A percentile compares a stretch with the other conserved stretches of the same genome.
Conservation (phyloP, 1,140 invertebrate genomes). For the Brachionus calyciflorus region DNA sequence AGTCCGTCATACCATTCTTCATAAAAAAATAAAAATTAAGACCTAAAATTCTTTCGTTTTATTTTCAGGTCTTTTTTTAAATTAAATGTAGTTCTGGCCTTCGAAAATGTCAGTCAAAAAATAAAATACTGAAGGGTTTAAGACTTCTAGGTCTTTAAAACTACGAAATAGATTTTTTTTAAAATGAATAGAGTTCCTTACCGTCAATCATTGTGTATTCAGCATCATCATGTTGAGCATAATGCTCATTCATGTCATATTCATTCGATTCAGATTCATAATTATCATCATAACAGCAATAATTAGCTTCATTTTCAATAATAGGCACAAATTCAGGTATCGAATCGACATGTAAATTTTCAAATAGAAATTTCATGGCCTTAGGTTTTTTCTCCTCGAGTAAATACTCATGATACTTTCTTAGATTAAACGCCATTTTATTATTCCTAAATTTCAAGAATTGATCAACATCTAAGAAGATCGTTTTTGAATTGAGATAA, state of each 20-base stretch:
- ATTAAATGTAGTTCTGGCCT: no score
- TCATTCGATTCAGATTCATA: neutral
- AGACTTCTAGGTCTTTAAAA: no score
- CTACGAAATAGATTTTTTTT: no score
- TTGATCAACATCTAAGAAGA: neutral
- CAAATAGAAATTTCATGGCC: neutral
- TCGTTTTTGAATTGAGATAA: neutral
- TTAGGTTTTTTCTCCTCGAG: neutral
- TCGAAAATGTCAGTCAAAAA: no score
- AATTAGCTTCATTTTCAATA: neutral
- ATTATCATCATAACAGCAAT: neutral
- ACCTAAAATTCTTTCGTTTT: no score
- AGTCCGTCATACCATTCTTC: no score
- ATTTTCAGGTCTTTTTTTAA: no score
- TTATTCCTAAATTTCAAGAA: neutral
- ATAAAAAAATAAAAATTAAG: no score
- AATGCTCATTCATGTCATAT: neutral
- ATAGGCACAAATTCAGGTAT: slow-evolving; percentile 41
- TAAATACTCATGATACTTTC: neutral
- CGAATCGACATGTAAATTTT: slow-evolving; percentile 25
- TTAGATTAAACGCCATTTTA: slow-evolving; percentile 30
- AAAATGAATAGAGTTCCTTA: no score
- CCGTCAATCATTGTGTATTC: slow-evolving; percentile 15
- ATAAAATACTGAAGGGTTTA: no score
- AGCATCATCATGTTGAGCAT: neutral